Percentiles rank a stretch among this genome's conserved stretches.
These are phyloP conservation scores for Campoplex nolae DNA, from an alignment of 2,888 invertebrate genomes.

Conservation along the genomic window DNA sequence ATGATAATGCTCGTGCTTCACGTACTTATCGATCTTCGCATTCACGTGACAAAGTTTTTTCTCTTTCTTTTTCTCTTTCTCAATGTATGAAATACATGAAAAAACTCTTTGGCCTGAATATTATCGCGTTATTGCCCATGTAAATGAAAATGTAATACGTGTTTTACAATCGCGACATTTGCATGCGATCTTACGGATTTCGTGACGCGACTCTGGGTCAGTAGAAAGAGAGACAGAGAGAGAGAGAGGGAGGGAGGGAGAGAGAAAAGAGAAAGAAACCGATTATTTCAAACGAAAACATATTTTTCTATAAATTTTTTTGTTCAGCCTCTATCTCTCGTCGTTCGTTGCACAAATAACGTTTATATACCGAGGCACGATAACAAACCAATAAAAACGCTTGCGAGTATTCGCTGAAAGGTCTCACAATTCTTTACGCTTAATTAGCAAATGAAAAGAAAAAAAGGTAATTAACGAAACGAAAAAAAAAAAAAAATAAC, in stretches of 20 bases:
- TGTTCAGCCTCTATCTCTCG: not conserved
- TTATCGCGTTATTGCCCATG: not conserved
- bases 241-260: not conserved
- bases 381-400: conserved; percentile 9
- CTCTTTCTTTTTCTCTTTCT: not conserved
- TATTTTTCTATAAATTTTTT: not conserved
- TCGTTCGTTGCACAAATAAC: not conserved
- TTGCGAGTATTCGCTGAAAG: not conserved
- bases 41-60: not conserved
- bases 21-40: not conserved
- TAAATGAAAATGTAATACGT: conserved; percentile 28
- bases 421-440: not conserved
- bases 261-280: not conserved
- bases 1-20: not conserved
- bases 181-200: conserved; percentile 21
- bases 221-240: not conserved
- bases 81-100: not conserved
- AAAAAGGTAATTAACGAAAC: not conserved
- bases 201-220: conserved; percentile 22
- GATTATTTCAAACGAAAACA: not conserved
- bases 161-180: conserved; percentile 41
- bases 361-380: not conserved
- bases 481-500: not conserved
- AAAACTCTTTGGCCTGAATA: not conserved
- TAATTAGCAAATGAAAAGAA: conserved; percentile 18